phyloP scores from a whole-genome alignment of 2,888 invertebrate species.

The Myathropa florea region DNA sequence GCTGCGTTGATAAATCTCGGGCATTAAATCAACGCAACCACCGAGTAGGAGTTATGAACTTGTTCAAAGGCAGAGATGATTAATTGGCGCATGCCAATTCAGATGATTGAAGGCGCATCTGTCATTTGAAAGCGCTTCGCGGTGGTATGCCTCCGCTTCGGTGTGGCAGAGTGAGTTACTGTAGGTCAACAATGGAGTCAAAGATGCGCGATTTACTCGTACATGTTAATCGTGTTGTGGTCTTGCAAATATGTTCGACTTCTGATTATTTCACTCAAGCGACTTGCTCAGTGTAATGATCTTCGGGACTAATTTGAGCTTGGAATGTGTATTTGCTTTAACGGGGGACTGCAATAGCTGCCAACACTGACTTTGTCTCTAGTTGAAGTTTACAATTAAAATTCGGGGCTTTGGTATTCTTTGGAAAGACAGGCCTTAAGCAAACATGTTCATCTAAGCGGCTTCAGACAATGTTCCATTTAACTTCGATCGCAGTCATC shows the following conservation, averaged over 20 bases:
- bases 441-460: too few species aligned
- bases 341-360: too few species aligned
- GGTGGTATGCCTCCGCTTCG: not conserved
- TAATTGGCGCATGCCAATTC: constrained; percentile 56
- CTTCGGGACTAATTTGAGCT: not conserved
- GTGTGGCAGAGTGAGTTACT: not conserved
- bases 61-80: constrained; percentile 39
- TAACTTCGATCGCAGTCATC: too few species aligned
- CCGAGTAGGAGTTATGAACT: constrained; percentile 22
- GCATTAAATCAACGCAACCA: constrained; percentile 57
- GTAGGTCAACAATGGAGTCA: not conserved
- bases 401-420: too few species aligned
- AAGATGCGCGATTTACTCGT: not conserved
- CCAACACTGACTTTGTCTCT: too few species aligned
- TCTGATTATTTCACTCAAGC: not conserved
- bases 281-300: not conserved
- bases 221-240: not conserved
- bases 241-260: not conserved
- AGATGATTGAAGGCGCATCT: constrained; percentile 53
- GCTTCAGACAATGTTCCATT: too few species aligned
- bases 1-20: constrained; percentile 49
- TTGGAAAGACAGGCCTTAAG: too few species aligned
- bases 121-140: not conserved
- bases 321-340: not conserved
- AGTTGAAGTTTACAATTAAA: too few species aligned